Percentiles rank a stretch among this genome's conserved stretches.
These are phyloP conservation scores for Antechinus stuartii DNA, from an alignment of 2,113 vertebrate genomes.

Conservation along the genomic window DNA sequence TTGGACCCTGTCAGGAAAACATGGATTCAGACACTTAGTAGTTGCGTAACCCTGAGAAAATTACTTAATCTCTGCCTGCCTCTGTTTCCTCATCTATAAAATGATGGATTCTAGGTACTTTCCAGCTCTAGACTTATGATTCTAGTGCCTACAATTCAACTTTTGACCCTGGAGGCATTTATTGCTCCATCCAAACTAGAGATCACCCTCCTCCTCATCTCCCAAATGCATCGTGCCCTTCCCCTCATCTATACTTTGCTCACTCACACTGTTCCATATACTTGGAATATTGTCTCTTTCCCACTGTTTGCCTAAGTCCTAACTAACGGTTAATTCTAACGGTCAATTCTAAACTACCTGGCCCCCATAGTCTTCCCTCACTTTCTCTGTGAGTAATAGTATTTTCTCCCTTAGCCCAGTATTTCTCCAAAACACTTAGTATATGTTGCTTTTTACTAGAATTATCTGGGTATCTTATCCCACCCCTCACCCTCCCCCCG, in stretches of 20 bases:
- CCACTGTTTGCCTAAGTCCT: neutral
- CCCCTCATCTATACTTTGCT: neutral
- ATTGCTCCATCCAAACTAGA: neutral
- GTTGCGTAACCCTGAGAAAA: neutral
- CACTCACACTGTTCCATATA: neutral
- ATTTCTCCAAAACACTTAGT: neutral
- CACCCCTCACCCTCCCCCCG: no score
- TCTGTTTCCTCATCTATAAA: neutral
- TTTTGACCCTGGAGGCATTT: neutral
- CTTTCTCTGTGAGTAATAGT: neutral
- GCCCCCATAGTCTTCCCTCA: neutral
- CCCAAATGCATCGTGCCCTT: neutral
- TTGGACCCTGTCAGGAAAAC: neutral
- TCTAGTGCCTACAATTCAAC: neutral
- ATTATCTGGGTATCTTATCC: neutral
- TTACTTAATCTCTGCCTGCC: neutral
- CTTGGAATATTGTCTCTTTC: neutral
- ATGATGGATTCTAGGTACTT: neutral
- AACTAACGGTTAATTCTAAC: neutral
- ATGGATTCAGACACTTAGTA: neutral
- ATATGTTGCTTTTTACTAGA: neutral
- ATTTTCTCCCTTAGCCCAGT: neutral
- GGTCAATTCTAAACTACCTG: neutral
- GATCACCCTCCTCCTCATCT: neutral
- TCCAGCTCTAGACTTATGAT: neutral